These are phyloP conservation scores for Hypercompe scribonia DNA, from an alignment of 2,888 invertebrate genomes.

Conservation along the genomic window DNA sequence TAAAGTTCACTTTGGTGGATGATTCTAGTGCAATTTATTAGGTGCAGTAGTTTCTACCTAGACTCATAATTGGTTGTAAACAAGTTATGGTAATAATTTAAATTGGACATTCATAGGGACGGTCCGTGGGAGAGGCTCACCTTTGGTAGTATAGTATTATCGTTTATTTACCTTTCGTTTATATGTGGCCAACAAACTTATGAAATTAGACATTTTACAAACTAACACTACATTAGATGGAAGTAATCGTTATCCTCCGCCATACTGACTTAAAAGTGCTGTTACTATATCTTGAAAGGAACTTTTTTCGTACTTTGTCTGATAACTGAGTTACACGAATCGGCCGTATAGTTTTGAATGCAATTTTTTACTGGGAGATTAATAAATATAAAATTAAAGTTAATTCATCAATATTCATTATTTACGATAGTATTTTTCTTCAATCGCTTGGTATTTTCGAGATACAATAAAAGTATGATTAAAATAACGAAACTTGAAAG, in stretches of 20 bases:
- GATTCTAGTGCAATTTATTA: slow-evolving; percentile 18
- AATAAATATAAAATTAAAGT: neutral
- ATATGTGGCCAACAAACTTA: neutral
- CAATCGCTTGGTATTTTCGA: too few species aligned
- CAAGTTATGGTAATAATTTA: slow-evolving; percentile 5
- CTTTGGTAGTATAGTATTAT: neutral
- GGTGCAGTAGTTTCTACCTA: neutral
- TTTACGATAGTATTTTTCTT: too few species aligned
- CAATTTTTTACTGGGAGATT: neutral
- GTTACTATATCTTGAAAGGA: neutral
- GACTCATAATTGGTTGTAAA: neutral
- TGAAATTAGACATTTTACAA: slow-evolving; percentile 1
- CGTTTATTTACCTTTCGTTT: neutral
- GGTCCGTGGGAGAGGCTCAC: slow-evolving; percentile 5
- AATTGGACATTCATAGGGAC: neutral
- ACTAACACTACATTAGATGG: neutral
- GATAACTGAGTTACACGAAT: neutral
- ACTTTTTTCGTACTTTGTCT: neutral
- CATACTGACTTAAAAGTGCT: neutral
- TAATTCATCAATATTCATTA: neutral
- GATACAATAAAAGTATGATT: too few species aligned
- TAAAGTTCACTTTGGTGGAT: slow-evolving; percentile 22
- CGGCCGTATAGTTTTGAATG: neutral
- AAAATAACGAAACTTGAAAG: too few species aligned
- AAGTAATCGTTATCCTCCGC: neutral